A percentile compares a stretch with the other conserved stretches of the same genome.
Evolutionary conservation across 1,140 invertebrate genomes (phyloP).

Genomic region (Rhagoletis pomonella): DNA sequence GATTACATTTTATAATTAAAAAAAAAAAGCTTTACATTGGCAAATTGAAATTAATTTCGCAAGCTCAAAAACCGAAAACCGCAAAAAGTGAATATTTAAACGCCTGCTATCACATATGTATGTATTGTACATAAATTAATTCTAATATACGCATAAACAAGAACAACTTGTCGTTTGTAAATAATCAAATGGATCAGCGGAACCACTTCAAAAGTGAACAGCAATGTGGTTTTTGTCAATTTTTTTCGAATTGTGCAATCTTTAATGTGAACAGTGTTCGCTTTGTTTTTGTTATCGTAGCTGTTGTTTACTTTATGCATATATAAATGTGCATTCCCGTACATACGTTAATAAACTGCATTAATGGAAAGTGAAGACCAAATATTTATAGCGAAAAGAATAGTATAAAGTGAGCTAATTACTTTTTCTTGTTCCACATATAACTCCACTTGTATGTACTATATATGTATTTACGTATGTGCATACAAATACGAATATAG

Average conservation of each 20-base stretch:
- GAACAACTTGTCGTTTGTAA: neutral
- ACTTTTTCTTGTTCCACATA: neutral
- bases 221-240: neutral
- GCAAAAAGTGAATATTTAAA: neutral
- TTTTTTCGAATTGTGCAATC: neutral
- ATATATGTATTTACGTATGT: neutral
- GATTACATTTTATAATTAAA: too few relatives aligned
- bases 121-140: neutral
- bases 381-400: neutral
- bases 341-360: too few relatives aligned
- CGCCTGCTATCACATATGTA: neutral
- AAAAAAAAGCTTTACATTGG: too few relatives aligned
- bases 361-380: neutral
- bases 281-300: neutral
- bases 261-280: too few relatives aligned
- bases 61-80: neutral
- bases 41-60: neutral
- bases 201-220: conserved; percentile 33
- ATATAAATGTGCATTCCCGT: too few relatives aligned
- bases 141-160: neutral
- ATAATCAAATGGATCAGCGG: conserved; percentile 23
- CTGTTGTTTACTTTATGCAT: neutral
- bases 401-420: neutral
- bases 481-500: too few relatives aligned
- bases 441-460: too few relatives aligned